Evolutionary conservation across 2,888 invertebrate species (phyloP).

Genomic region (Panzeria rudis): DNA sequence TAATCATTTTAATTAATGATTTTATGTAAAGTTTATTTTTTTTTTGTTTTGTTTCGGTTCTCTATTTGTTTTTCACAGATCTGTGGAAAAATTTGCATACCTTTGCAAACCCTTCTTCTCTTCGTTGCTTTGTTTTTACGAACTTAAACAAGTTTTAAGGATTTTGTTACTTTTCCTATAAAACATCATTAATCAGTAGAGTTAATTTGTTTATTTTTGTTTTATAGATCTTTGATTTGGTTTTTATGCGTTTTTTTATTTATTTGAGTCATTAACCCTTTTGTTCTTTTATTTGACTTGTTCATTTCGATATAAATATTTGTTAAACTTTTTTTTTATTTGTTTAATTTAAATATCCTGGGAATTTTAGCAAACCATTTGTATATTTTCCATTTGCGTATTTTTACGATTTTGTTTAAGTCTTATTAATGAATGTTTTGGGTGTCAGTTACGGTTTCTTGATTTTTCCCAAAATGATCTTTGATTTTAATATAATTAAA

Average conservation of each 20-base stretch:
- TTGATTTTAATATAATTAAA: constrained; percentile 70
- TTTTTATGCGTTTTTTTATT: constrained; percentile 64
- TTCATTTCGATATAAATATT: constrained; percentile 68
- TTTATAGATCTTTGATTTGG: constrained; percentile 66
- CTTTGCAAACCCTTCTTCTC: constrained; percentile 72
- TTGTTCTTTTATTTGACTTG: constrained; percentile 76
- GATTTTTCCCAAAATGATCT: constrained; percentile 55
- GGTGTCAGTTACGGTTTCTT: constrained; percentile 71
- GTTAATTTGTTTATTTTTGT: constrained; percentile 73
- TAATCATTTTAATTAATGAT: constrained; percentile 79
- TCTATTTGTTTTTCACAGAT: constrained; percentile 58
- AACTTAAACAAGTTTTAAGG: constrained; percentile 59
- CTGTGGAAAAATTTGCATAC: constrained; percentile 65
- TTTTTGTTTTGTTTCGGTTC: neutral
- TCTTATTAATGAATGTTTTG: constrained; percentile 71
- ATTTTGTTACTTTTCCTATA: constrained; percentile 36
- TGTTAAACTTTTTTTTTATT: constrained; percentile 44
- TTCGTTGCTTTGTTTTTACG: constrained; percentile 2
- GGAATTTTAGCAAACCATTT: constrained; percentile 54
- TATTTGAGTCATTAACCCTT: constrained; percentile 82
- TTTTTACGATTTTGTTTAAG: constrained; percentile 50
- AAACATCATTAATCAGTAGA: constrained; percentile 73
- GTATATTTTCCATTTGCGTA: constrained; percentile 9
- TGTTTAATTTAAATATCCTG: constrained; percentile 66
- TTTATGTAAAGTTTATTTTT: constrained; percentile 77